Base-by-base conservation (phyloP, 2,113 vertebrate species). In the Brevimyrus niger region DNA sequence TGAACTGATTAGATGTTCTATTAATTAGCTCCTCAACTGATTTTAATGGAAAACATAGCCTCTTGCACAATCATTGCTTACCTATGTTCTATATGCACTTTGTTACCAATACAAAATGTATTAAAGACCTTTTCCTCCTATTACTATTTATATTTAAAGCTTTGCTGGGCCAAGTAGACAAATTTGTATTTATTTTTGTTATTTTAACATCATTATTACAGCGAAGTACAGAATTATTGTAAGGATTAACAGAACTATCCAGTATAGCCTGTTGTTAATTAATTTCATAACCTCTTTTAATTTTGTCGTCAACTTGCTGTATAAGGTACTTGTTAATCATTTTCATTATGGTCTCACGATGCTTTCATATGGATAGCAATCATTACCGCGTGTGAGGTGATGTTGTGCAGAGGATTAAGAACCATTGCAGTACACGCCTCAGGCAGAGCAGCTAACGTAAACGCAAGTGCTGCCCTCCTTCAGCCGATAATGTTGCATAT, bases 1-100 rank as follows among this genome's bases (percentile, higher is more conserved):
- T 91, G 91, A 86, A 90, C 90, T 51, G 90, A 90, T 93, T 91
- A 92, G 90, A 55, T 86, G 90, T 88, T 88, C 89, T 92, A 93
- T 94, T 92, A 93, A 90, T 94, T 93, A 93, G 90, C 7, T 88
- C 73, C 73, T 76, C 88, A 84, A 91, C 89, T 91, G 92, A 90
- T 90, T 55, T 91, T 86, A 53, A 87, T 38, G 15, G 65, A 90
- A 93, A 93, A 76, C 47, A 92, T 91, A 69, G 87, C 35, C 38
- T 61, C 21, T 44, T 51, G 80, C 80, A 15, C 17, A 80, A 53
- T 17, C 7, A 42, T 15, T 17, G 15, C 31, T 31, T 87, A 87
- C n/a, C 48, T 11, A 38, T 19, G 31, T 10, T 19, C 7, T 87
- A 19, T 53, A 87, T 31, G 23, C 4, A 55, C 47, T 55, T 27